Base-by-base conservation (phyloP, 1,140 invertebrate genomes). In the Centruroides sculpturatus region DNA sequence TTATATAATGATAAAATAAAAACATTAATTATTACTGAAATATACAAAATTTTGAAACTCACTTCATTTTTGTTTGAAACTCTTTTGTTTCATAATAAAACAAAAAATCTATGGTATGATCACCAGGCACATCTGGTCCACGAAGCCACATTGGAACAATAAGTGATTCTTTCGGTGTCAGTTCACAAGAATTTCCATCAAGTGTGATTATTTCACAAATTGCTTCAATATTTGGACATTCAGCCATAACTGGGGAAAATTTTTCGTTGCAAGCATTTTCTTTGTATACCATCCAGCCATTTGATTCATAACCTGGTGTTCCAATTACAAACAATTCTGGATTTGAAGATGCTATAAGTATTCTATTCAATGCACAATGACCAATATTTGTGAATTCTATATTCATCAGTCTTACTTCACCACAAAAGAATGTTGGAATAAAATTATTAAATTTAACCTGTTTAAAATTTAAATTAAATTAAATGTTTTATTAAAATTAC, bases 371-470 rank as follows among this genome's bases (percentile, higher is more conserved):
- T 3, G 81, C 74, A 11, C 82, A 78, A 34, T 79, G 80, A 10
- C 86, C 85, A 46, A 79, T 76, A 68, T 89, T 90, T 52, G 77
- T 78, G 41, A 89, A 77, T 58, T 82, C 80, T 3, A 89, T 75
- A 52, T 80, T 78, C 5, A 87, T 71, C 46, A 74, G 78, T 67
- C 83, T 80, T 47, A 89, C 76, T 73, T 89, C 85, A 6, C 86
- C 85, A 68, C 83, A 83, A 51, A 88, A 72, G 69, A 87, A 79
- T 57, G 83, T 80, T 3, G 76, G 71, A 56, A 78, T 80, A n/a
- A 85, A 77, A 70, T 86, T 81, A 34, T 78, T 79, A 69, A 89
- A 87, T 5, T 78, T 79, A 12, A 83, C 77, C 81, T 84, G 69
- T 41, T 41, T 41, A 23, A 23, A 23, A 23, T 23, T 23, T 23